Conservation (phyloP, 2,113 vertebrate genomes). For the Cromileptes altivelis region DNA sequence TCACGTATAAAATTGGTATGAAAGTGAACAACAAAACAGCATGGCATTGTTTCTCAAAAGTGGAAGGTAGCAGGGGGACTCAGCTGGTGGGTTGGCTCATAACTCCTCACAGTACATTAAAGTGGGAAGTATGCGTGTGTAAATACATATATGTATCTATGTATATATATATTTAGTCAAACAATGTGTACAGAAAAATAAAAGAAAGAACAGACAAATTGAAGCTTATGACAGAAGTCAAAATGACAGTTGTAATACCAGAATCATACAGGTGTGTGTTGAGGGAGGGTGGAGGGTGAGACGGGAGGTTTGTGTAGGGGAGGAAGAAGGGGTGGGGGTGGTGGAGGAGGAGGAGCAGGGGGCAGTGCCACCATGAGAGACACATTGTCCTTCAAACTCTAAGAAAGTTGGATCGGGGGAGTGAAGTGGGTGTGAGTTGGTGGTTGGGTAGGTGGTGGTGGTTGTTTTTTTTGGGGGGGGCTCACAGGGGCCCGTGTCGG, state of each 20-base stretch:
- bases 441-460: not conserved
- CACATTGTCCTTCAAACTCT: conserved; percentile 85
- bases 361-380: conserved; percentile 86
- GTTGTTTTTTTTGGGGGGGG: not conserved
- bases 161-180: conserved; percentile 52
- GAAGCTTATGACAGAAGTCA: conserved; percentile 54
- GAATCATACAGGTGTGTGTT: conserved; percentile 59
- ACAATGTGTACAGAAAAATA: conserved; percentile 51
- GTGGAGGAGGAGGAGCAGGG: conserved; percentile 35
- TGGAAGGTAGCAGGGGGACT: conserved; percentile 14
- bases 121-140: conserved; percentile 59
- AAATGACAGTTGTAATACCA: conserved; percentile 59
- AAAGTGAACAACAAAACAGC: conserved; percentile 59
- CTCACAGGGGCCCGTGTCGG: conserved; percentile 92
- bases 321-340: not conserved
- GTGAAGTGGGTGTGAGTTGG: not conserved
- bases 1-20: conserved; percentile 77
- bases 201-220: conserved; percentile 35
- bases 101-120: conserved; percentile 64
- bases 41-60: conserved; percentile 79
- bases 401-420: not conserved
- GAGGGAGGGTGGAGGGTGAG: conserved; percentile 28
- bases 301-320: not conserved
- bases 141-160: conserved; percentile 60
- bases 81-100: conserved; percentile 67